A percentile compares a stretch with the other conserved stretches of the same genome.
Conservation (phyloP, 2,113 vertebrate genomes). For the Alosa alosa region DNA sequence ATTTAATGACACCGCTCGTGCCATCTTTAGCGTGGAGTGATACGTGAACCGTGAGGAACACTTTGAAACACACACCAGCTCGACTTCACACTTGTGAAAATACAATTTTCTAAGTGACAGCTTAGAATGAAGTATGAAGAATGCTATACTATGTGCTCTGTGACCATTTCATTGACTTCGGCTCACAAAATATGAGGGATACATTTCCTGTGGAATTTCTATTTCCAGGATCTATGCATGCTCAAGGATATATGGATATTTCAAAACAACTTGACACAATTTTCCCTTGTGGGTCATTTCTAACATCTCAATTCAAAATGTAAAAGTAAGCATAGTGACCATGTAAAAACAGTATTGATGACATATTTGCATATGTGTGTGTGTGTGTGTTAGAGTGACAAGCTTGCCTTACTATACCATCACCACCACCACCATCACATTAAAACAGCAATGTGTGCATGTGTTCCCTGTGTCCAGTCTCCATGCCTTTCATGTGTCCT, state of each 20-base stretch:
- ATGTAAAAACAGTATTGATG: not conserved
- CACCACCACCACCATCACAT: not conserved
- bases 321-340: not conserved
- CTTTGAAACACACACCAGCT: slow-evolving; percentile 7
- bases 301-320: not conserved
- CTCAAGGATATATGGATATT: not conserved
- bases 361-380: not conserved
- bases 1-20: not conserved
- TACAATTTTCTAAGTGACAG: not conserved
- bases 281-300: not conserved
- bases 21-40: not conserved
- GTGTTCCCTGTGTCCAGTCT: not conserved
- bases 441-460: not conserved
- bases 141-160: not conserved
- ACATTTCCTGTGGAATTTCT: not conserved
- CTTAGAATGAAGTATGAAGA: not conserved
- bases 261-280: not conserved
- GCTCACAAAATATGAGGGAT: not conserved
- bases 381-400: not conserved
- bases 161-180: not conserved
- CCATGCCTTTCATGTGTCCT: not conserved
- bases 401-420: no score
- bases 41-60: not conserved
- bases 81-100: not conserved
- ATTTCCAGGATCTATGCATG: not conserved